Conservation (phyloP, 2,113 vertebrate genomes). For the Poeciliopsis occidentalis region DNA sequence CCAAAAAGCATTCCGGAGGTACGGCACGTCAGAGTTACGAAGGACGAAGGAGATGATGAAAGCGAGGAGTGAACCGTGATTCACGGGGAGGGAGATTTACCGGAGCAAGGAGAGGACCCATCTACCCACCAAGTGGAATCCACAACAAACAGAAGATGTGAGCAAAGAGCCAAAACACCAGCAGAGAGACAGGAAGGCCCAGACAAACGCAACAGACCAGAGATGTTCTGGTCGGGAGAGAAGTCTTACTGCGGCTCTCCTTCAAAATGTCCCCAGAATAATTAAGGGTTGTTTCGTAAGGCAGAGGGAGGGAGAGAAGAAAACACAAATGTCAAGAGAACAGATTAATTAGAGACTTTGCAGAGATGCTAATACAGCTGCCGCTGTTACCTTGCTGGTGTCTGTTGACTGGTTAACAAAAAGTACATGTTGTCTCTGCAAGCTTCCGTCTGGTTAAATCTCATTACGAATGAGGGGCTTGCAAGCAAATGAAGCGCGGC, state of each 20-base stretch:
- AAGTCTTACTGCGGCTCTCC: conserved; percentile 20
- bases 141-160: conserved; percentile 49
- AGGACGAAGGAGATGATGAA: conserved; percentile 6
- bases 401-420: neutral
- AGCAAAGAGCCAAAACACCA: conserved; percentile 36
- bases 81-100: conserved; percentile 28
- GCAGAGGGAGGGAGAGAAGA: neutral
- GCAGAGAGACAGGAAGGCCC: conserved; percentile 41
- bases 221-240: conserved; percentile 40
- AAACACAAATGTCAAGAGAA: neutral
- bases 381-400: neutral
- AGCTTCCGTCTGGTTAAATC: neutral
- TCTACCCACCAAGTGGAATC: conserved; percentile 50
- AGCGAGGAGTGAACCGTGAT: conserved; percentile 28
- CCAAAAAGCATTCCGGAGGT: conserved; percentile 48
- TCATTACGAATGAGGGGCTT: neutral
- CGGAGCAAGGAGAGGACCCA: conserved; percentile 26
- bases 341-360: no score
- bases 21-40: neutral
- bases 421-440: neutral
- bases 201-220: conserved; percentile 62
- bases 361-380: no score
- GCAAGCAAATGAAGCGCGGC: neutral
- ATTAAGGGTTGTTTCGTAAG: neutral
- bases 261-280: neutral